phyloP scores from a whole-genome alignment of 2,797 vertebrate species.

The Pseudomugil gertrudae region DNA sequence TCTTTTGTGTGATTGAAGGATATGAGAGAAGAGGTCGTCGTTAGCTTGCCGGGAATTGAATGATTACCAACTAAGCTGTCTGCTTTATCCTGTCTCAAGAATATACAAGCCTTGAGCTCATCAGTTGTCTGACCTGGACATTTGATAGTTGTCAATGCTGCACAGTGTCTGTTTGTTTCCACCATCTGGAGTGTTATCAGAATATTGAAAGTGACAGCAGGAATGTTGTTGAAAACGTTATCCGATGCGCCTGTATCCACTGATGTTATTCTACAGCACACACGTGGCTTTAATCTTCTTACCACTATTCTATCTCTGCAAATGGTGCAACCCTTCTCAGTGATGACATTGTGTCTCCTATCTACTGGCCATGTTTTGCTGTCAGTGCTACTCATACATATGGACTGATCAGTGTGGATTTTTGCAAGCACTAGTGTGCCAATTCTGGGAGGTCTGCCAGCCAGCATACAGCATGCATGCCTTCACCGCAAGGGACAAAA shows the following conservation, averaged over 20 bases:
- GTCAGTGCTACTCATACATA: constrained; percentile 67
- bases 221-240: constrained; percentile 56
- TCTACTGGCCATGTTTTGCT: constrained; percentile 67
- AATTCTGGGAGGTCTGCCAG: constrained; percentile 80
- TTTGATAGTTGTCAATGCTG: constrained; percentile 47
- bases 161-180: constrained; percentile 43
- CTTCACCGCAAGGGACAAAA: constrained; percentile 80
- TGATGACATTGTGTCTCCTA: constrained; percentile 55
- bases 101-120: constrained; percentile 31
- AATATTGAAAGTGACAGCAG: constrained; percentile 65
- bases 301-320: constrained; percentile 26
- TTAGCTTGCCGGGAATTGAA: constrained; percentile 15
- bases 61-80: constrained; percentile 15
- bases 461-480: constrained; percentile 69
- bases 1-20: constrained; percentile 8
- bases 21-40: background rate
- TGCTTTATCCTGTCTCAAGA: constrained; percentile 21
- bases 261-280: constrained; percentile 31
- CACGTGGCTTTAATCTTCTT: constrained; percentile 37
- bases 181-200: constrained; percentile 65
- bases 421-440: constrained; percentile 67
- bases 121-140: constrained; percentile 59
- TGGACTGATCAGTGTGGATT: constrained; percentile 73
- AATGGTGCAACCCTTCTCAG: constrained; percentile 45
- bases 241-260: constrained; percentile 35